Base-by-base conservation (phyloP, 2,113 vertebrate species). In the Oxyura jamaicensis region DNA sequence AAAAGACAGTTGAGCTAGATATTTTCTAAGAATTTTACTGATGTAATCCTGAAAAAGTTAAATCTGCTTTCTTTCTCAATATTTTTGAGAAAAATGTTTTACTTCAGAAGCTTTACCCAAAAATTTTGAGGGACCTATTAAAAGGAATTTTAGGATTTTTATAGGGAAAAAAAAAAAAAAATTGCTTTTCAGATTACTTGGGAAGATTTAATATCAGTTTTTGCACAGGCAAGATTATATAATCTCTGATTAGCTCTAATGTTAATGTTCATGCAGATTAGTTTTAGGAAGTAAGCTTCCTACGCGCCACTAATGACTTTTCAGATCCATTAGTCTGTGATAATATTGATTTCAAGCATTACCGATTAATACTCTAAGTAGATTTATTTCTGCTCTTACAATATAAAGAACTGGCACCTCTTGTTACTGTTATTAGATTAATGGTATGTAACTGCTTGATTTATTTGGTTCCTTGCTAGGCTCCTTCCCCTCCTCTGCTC, bases 321-420 rank as follows among this genome's bases (percentile, higher is more conserved):
- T 80, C 85, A 58, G 71, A 90, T 95, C 92, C 85, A 90, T 95
- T 91, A 95, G 71, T 85, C 71, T 91, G 46, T 75, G 72, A 82
- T 52, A 35, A 87, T 95, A 92, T 84, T 91, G 86, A 86, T 92
- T 94, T 80, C 36, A 71, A 55, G 46, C 60, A 60, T 86, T 90
- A 92, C 39, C 83, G 83, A 96, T 92, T 73, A 80, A 83, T 69
- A 39, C n/a, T 79, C 8, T 65, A 29, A 79, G 58, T 82, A 87
- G 67, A 65, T 65, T 84, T 78, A 84, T 82, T 91, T 94, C 90
- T 91, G 82, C 55, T 94, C 22, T 88, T 87, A 35, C 36, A 87
- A 52, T 55, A 53, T 41, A 65, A 92, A 75, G 74, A 67, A 53
- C 16, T 75, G 66, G 53, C 66, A 82, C 33, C 55, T 91, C 75